Conservation (phyloP, 2,113 vertebrate genomes). For the Odontophorus gujanensis region DNA sequence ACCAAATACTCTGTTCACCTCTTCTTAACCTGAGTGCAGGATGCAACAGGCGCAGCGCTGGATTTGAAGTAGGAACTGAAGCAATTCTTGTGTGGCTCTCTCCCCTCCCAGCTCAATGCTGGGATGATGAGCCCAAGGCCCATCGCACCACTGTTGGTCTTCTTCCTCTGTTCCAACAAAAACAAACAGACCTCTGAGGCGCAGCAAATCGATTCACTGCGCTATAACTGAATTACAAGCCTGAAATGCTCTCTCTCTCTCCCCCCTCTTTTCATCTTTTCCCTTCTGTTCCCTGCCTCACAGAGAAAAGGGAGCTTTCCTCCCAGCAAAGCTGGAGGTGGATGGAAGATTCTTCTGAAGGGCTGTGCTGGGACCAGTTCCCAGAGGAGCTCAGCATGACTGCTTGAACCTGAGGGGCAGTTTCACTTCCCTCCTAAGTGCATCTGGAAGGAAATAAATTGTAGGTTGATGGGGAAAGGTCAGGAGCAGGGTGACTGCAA, state of each 20-base stretch:
- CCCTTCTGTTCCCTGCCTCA: neutral
- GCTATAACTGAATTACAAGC: constrained; percentile 69
- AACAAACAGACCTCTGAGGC: constrained; percentile 53
- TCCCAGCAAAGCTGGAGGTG: neutral
- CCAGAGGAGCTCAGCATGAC: neutral
- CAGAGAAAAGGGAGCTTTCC: neutral
- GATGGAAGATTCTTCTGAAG: neutral
- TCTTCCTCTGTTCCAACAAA: neutral
- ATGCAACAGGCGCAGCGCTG: neutral
- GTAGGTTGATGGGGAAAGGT: neutral
- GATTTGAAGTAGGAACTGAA: neutral
- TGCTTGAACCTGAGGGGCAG: neutral
- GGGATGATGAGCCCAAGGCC: neutral
- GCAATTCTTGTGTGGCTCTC: neutral
- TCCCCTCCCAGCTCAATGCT: neutral
- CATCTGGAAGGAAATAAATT: neutral
- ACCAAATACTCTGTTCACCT: accelerated
- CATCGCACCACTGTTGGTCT: accelerated
- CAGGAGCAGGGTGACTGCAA: neutral
- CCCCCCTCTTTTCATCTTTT: constrained; percentile 43
- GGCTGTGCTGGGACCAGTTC: neutral
- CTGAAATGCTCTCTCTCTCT: constrained; percentile 33
- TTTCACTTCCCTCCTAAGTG: neutral
- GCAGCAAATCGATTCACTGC: constrained; percentile 27
- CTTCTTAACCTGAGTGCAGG: neutral